These are phyloP conservation scores for Eufriesea mexicana DNA, from an alignment of 1,140 invertebrate genomes.

Conservation along the genomic window DNA sequence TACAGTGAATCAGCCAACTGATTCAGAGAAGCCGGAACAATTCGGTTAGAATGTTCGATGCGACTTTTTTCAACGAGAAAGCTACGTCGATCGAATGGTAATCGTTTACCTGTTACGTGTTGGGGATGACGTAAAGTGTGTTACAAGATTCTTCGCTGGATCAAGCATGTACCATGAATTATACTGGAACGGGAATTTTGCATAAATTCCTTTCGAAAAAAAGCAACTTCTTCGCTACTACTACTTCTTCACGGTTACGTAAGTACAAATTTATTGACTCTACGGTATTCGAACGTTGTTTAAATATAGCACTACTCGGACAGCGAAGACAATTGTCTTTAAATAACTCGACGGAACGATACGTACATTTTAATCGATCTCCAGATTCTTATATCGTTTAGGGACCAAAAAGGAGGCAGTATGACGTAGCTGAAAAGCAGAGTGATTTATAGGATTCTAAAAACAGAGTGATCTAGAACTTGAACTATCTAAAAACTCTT, in stretches of 20 bases:
- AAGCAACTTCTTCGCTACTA: no score
- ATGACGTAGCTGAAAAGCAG: no score
- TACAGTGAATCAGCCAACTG: slow-evolving; percentile 15
- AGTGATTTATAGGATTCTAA: no score
- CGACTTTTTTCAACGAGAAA: background rate
- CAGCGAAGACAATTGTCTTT: no score
- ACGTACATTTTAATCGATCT: no score
- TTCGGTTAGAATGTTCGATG: background rate
- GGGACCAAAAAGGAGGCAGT: no score
- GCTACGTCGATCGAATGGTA: slow-evolving; percentile 3
- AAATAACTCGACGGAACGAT: no score
- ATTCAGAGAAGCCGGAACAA: background rate
- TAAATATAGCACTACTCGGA: background rate
- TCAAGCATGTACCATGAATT: background rate
- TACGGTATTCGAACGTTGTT: background rate
- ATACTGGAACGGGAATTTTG: background rate
- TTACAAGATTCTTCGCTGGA: background rate
- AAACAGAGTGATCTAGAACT: no score
- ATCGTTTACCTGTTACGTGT: slow-evolving; percentile 5
- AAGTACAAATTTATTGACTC: background rate
- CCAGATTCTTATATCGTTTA: no score
- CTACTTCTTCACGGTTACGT: background rate
- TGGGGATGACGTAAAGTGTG: background rate
- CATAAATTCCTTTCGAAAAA: background rate
- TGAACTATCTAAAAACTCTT: no score